Evolutionary conservation across 2,797 vertebrate species (phyloP).

Genomic region (Micrastur ruficollis): DNA sequence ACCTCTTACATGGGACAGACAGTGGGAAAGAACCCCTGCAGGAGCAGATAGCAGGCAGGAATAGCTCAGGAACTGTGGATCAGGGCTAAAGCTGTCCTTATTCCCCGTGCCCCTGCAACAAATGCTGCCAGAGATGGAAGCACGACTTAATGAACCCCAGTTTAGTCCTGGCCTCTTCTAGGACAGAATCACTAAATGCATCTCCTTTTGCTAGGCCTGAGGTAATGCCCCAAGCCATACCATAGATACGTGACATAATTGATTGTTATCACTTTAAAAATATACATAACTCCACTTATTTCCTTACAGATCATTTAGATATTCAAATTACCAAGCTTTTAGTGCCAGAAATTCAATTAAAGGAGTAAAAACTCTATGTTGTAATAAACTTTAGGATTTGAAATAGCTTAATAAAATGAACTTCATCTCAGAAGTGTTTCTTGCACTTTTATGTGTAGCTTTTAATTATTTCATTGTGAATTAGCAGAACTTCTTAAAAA

Average conservation of each 20-base stretch:
- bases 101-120: background rate
- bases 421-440: slow-evolving; percentile 47
- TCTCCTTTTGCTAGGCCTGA: background rate
- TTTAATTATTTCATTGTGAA: slow-evolving; percentile 67
- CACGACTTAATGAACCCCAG: rapidly evolving
- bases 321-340: slow-evolving; percentile 51
- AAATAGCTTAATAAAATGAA: slow-evolving; percentile 72
- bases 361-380: slow-evolving; percentile 9
- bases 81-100: background rate
- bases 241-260: background rate
- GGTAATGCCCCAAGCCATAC: background rate
- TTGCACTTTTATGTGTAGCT: slow-evolving; percentile 47
- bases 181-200: background rate
- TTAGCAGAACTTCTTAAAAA: slow-evolving; percentile 62
- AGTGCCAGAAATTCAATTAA: slow-evolving; percentile 60
- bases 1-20: background rate
- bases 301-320: slow-evolving; percentile 31
- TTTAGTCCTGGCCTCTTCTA: background rate
- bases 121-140: background rate
- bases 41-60: background rate
- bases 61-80: background rate
- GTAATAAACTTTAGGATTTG: slow-evolving; percentile 63
- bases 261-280: slow-evolving; percentile 44
- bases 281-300: slow-evolving; percentile 1
- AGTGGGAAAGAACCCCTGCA: background rate